A percentile compares a stretch with the other conserved stretches of the same genome.
Evolutionary conservation across 2,888 invertebrate species (phyloP).

Genomic region (Tinea pellionella): DNA sequence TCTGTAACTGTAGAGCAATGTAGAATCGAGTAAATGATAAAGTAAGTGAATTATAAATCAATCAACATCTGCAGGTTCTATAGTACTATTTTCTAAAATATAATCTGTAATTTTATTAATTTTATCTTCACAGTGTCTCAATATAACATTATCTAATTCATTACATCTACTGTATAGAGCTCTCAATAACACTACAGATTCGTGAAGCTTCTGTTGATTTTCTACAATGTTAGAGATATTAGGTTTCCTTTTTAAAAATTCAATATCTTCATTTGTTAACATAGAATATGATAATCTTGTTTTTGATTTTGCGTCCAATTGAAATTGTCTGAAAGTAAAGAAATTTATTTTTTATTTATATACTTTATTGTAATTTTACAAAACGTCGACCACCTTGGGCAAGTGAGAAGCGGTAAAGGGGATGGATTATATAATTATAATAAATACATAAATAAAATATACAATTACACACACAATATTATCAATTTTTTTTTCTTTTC

Average conservation of each 20-base stretch:
- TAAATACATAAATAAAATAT: no score
- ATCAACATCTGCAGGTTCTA: constrained; percentile 26
- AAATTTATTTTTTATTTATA: neutral
- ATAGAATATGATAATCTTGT: constrained; percentile 44
- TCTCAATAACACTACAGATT: constrained; percentile 35
- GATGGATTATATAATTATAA: no score
- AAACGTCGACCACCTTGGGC: no score
- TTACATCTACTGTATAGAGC: constrained; percentile 33
- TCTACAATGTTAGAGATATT: constrained; percentile 45
- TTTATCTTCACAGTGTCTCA: constrained; percentile 37
- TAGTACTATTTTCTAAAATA: constrained; percentile 48
- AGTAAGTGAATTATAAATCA: constrained; percentile 16
- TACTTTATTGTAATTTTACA: no score
- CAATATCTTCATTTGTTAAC: constrained; percentile 52
- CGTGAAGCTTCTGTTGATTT: constrained; percentile 42
- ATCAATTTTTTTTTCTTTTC: no score
- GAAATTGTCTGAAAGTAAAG: constrained; percentile 41
- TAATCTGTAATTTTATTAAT: constrained; percentile 41
- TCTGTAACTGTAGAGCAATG: no score
- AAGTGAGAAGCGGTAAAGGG: no score
- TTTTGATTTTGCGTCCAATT: constrained; percentile 37
- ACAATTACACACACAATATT: no score
- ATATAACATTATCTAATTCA: constrained; percentile 40
- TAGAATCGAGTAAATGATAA: no score
- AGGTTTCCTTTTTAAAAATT: constrained; percentile 49